phyloP scores from a whole-genome alignment of 2,113 vertebrate genomes.

The Tiliqua scincoides region DNA sequence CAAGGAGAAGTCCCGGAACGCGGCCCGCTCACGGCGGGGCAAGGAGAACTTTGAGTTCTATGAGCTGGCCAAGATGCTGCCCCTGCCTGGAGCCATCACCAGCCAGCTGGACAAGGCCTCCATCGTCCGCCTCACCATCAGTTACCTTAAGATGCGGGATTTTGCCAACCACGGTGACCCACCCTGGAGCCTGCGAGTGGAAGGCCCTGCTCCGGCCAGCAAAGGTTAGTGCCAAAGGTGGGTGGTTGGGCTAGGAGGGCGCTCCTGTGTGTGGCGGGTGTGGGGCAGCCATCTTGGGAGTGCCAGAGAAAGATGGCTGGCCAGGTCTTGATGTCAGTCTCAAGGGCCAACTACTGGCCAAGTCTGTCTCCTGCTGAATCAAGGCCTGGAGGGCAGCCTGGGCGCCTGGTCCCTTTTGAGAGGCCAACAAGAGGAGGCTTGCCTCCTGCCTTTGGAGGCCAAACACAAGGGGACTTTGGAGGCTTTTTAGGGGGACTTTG shows the following conservation, averaged over 20 bases:
- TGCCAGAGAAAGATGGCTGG: neutral
- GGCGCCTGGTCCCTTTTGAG: no score
- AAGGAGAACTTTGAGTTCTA: conserved; percentile 95
- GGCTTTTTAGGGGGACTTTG: neutral
- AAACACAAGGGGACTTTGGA: neutral
- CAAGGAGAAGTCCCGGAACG: conserved; percentile 92
- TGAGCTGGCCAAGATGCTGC: conserved; percentile 90
- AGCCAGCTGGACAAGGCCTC: conserved; percentile 94
- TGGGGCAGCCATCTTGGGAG: no score
- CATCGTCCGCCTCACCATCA: conserved; percentile 91
- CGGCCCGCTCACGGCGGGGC: conserved; percentile 88
- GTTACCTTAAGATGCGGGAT: conserved; percentile 90
- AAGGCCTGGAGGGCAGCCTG: no score
- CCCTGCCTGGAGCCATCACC: conserved; percentile 89
- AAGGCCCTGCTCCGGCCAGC: conserved; percentile 65
- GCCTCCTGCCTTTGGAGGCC: no score
- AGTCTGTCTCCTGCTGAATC: no score
- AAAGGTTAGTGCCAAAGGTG: conserved; percentile 9
- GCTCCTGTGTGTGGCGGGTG: neutral
- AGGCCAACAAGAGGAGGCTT: no score
- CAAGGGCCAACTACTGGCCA: no score
- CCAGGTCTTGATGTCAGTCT: neutral
- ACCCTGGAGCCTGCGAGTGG: conserved; percentile 82
- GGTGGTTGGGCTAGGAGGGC: neutral
- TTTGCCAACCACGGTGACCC: conserved; percentile 88